phyloP scores from a whole-genome alignment of 2,888 invertebrate genomes.

The Crossocerus cetratus region DNA sequence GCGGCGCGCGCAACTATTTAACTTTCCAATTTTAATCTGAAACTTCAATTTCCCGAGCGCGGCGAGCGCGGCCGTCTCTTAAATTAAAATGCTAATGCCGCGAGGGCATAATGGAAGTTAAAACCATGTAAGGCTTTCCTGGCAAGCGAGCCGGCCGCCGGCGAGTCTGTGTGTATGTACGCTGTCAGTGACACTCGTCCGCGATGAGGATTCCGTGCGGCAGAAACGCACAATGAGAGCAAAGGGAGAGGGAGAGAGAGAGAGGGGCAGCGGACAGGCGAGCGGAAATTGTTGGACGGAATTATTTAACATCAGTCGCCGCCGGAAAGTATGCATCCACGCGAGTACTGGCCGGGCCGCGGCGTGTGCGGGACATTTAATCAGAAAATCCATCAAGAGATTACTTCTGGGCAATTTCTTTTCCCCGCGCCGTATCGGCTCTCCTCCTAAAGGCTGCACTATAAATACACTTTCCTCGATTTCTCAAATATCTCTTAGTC shows the following conservation, averaged over 20 bases:
- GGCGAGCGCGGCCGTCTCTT: not conserved
- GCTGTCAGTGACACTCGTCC: not conserved
- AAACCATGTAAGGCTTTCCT: not conserved
- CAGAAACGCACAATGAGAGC: not conserved
- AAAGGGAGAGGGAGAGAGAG: too few species aligned
- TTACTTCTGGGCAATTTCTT: slow-evolving; percentile 52
- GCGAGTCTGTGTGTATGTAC: too few species aligned
- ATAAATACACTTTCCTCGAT: slow-evolving; percentile 7
- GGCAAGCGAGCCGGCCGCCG: not conserved
- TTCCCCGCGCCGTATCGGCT: slow-evolving; percentile 26
- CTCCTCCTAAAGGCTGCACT: not conserved
- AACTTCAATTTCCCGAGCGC: not conserved
- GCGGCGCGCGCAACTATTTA: too few species aligned
- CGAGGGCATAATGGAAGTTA: not conserved
- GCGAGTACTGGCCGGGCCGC: slow-evolving; percentile 15
- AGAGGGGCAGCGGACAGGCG: slow-evolving; percentile 5
- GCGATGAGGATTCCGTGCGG: slow-evolving; percentile 1
- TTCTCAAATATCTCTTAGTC: not conserved
- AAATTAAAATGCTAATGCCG: not conserved
- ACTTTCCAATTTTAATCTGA: too few species aligned
- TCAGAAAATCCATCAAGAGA: slow-evolving; percentile 53
- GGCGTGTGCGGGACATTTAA: slow-evolving; percentile 43
- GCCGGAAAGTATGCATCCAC: slow-evolving; percentile 34
- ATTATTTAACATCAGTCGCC: slow-evolving; percentile 42
- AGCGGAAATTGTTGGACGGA: slow-evolving; percentile 32